Base-by-base conservation (phyloP, 2,113 vertebrate species). In the Toxotes jaculatrix region DNA sequence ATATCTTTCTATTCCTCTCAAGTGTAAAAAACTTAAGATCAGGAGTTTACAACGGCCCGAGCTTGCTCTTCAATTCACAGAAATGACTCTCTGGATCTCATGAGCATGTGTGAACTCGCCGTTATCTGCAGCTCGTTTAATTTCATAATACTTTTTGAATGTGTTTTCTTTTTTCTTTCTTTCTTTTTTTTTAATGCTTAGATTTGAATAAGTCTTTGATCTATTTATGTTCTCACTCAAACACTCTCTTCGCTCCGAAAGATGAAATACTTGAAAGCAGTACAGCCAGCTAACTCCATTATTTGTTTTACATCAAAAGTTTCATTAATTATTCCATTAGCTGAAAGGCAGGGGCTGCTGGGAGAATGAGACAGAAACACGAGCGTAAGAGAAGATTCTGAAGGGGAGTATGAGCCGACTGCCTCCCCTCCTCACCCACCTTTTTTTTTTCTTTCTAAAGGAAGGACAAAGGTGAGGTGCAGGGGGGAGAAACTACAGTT, bases 241-340 rank as follows among this genome's bases (percentile, higher is more conserved):
- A 87, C 60, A 63, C 69, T 87, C 47, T 74, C 32, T 65, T 84
- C 74, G 13, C 76, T 87, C 71, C 60, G 65, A 67, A 47, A 90
- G 84, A 91, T 90, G 80, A 87, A 92, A 83, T 80, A 82, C 82
- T 87, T 92, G 87, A 93, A 93, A 90, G 84, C 79, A 61, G 73
- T 69, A 45, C 45, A 68, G 72, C 84, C 51, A 71, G 80, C 76
- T 42, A 82, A 91, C 81, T 89, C 81, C 80, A 88, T 87, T 94
- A 91, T 93, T 93, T 93, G 86, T 94, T 89, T 92, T 87, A 89
- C 90, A 90, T 94, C 88, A 93, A 89, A 91, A 80, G 89, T 93
- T 90, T 87, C 79, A 93, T 93, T 92, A 90, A 92, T 93, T 93
- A 91, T 93, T 93, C 89, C 82, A 89, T 92, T 88, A 93, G 80